Conservation (phyloP, 2,797 vertebrate genomes). For the Sebastes vulpes region DNA sequence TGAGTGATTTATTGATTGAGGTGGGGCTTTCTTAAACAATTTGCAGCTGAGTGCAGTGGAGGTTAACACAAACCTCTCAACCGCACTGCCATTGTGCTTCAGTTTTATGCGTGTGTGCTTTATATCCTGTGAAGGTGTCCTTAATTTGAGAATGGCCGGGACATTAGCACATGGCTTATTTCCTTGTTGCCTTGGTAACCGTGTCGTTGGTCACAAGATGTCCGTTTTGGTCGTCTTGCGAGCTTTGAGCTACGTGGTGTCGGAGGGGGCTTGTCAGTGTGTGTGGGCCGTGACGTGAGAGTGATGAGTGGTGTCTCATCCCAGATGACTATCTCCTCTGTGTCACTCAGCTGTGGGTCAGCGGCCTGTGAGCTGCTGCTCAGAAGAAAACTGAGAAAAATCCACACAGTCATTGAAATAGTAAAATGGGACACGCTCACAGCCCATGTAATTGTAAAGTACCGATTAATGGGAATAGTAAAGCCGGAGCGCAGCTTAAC, state of each 20-base stretch:
- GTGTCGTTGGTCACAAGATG: slow-evolving; percentile 48
- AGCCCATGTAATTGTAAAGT: slow-evolving; percentile 48
- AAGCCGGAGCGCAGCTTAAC: slow-evolving; percentile 28
- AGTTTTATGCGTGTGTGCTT: slow-evolving; percentile 11
- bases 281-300: slow-evolving; percentile 55
- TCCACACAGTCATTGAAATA: slow-evolving; percentile 25
- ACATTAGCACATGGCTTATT: slow-evolving; percentile 49
- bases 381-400: slow-evolving; percentile 21
- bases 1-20: slow-evolving; percentile 69
- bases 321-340: slow-evolving; percentile 64
- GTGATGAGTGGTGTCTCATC: slow-evolving; percentile 62
- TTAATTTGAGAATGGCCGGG: slow-evolving; percentile 48
- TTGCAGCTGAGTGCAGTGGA: slow-evolving; percentile 58
- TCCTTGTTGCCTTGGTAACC: slow-evolving; percentile 67
- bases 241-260: slow-evolving; percentile 11
- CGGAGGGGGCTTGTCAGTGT: slow-evolving; percentile 9
- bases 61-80: slow-evolving; percentile 58
- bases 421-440: slow-evolving; percentile 43
- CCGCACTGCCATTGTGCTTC: slow-evolving; percentile 16
- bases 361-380: slow-evolving; percentile 26
- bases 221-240: slow-evolving; percentile 34
- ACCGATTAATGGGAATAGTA: slow-evolving; percentile 33
- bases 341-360: slow-evolving; percentile 66
- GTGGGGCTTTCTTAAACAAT: slow-evolving; percentile 60
- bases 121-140: slow-evolving; percentile 66